Conservation (phyloP, 2,113 vertebrate species). For the Aythya baeri region DNA sequence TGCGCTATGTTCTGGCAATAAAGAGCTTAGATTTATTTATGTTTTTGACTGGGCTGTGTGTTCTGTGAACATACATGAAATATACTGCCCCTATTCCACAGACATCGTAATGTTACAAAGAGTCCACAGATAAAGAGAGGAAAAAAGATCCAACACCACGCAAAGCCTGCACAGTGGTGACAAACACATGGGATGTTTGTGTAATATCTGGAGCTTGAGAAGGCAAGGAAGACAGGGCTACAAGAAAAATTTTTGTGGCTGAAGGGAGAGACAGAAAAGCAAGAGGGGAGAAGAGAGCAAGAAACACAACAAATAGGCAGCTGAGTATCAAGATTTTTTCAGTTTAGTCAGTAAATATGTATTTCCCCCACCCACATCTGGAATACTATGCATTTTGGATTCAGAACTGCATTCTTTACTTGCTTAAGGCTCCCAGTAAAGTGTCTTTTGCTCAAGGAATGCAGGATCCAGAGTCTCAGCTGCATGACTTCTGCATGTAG, state of each 20-base stretch:
- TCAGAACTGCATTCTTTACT: conserved; percentile 58
- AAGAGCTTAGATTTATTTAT: background rate
- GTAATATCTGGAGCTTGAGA: background rate
- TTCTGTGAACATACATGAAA: background rate
- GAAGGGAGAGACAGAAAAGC: background rate
- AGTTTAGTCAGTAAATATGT: conserved; percentile 18
- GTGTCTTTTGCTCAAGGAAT: conserved; percentile 7
- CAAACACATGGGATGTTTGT: rapidly evolving
- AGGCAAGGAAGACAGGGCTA: background rate
- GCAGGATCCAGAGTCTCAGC: background rate
- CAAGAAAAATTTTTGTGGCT: background rate
- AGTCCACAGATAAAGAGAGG: background rate
- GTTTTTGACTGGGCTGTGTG: background rate
- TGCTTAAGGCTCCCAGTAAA: conserved; percentile 44
- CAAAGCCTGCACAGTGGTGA: background rate
- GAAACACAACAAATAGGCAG: background rate
- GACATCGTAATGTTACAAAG: background rate
- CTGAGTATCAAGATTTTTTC: background rate
- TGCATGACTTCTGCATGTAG: background rate
- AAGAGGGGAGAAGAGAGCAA: background rate
- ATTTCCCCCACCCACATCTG: conserved; percentile 61
- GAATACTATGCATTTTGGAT: conserved; percentile 63
- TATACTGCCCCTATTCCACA: background rate
- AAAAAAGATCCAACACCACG: background rate
- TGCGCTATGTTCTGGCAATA: background rate